Base-by-base conservation (phyloP, 2,888 invertebrate species). In the Eutolmus rufibarbis region DNA sequence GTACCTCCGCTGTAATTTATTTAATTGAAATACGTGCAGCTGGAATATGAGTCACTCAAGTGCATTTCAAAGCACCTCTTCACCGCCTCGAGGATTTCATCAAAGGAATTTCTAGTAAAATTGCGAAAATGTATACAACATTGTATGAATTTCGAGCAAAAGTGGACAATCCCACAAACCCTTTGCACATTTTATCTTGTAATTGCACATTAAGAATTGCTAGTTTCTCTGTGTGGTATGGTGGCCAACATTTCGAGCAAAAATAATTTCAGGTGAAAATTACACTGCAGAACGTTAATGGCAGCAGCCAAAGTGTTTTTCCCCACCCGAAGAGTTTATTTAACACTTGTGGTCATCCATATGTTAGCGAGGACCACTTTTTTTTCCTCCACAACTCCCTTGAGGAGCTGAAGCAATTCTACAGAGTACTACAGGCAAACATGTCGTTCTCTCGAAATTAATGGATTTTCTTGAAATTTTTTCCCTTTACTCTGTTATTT, bases 201-300 rank as follows among this genome's bases (percentile, higher is more conserved):
- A 66, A 23, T 66, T 66, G 66, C 66, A 66, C 23, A 66, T 66
- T 28, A 28, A 14, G 66, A 66, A 12, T 66, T 51, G 51, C 7
- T 57, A 57, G 57, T 66, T 23, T 9, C 9, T 57, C 9, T 66
- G 28, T 66, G 66, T 66, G 43, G 14, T 16, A 16, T 5, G 43
- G 43, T 46, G 23, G 28, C 28, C 12, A 66, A 28, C 66, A 66
- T 66, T 66, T 66, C 66, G 12, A 66, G 66, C 66, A 66, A 66
- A 74, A 85, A 85, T 74, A 23, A 85, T 85, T 85, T 46, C 74
- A 74, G 85, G 85, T 85, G 85, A 85, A 74, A 85, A 74, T 85
- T 85, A 46, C 85, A 82, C 82, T 82, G 82, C 57, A 82, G 66
- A 66, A 82, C 66, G 82, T 57, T 82, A 66, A 57, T 51, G 37